Conservation (phyloP, 2,113 vertebrate genomes). For the Camarhynchus parvulus region DNA sequence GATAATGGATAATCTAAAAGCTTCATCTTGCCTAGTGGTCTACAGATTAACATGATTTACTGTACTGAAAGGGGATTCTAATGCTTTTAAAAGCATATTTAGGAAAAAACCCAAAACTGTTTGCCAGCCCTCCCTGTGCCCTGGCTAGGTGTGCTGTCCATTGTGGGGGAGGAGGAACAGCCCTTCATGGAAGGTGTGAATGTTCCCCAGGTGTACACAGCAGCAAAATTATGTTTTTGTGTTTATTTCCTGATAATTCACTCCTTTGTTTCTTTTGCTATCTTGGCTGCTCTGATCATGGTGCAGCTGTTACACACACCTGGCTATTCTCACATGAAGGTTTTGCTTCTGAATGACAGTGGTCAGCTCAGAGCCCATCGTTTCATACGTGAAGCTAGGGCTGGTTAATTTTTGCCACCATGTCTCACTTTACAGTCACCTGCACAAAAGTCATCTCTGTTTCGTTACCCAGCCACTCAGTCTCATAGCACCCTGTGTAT, state of each 20-base stretch:
- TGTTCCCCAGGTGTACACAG: not conserved
- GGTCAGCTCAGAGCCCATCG: not conserved
- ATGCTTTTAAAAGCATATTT: not conserved
- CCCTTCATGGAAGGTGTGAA: not conserved
- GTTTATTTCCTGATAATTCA: not conserved
- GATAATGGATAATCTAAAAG: not conserved
- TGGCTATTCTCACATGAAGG: not conserved
- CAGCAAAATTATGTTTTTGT: not conserved
- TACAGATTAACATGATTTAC: not conserved
- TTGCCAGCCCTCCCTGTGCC: not conserved
- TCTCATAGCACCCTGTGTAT: not conserved
- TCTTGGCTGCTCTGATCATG: not conserved
- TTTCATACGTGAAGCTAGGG: not conserved
- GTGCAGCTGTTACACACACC: not conserved
- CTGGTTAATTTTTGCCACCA: not conserved
- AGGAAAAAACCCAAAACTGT: not conserved
- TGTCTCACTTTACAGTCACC: not conserved
- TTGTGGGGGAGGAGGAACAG: not conserved
- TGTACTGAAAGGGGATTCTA: not conserved
- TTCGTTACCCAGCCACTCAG: not conserved
- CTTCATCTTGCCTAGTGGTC: not conserved
- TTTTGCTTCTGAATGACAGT: not conserved
- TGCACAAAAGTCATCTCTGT: not conserved
- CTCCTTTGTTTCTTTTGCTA: not conserved
- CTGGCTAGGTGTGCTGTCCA: not conserved